Evolutionary conservation across 2,113 vertebrate species (phyloP), one percentile per base, ranked within the genome.

Genomic region (Corythoichthys intestinalis): DNA sequence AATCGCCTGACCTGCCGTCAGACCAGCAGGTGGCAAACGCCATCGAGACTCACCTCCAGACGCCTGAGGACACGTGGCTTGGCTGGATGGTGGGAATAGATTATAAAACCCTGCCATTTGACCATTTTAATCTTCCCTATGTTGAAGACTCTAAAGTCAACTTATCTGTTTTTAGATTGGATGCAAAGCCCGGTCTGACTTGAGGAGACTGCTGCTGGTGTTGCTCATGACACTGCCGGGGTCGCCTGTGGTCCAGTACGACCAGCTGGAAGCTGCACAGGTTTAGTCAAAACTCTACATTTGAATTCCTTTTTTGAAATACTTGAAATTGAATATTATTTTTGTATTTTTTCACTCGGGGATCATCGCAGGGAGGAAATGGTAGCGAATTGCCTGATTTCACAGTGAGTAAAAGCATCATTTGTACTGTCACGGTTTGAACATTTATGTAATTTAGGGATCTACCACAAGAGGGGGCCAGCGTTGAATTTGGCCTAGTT

Each of bases 151-250:
- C 20, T 28, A 59, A 59, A 35, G 14, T 4, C 17, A 15, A 11
- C 62, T 15, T 65, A 35, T 59, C 39, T 73, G 65, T 47, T 78
- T 64, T 50, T 67, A 92, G 91, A 66, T 91, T 34, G 88, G 85
- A 70, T 86, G 88, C 1, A 69, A 79, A 58, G 53, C 73, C 1
- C 46, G 82, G 10, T 20, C 3, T 38, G 74, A 86, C 13, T 59
- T 93, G 52, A 86, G 80, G 71, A 86, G 76, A 58, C 62, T 91
- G 12, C 74, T 92, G 13, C 63, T 91, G 67, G 85, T 93, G 67
- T 48, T 93, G 75, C 67, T 81, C 52, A 92, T 93, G 88, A 93
- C 92, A 3, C 70, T 93, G 59, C 92, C 91, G 4, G 92, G 92
- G n/a, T 87, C 92, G 0, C 91, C 92, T 2, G 67, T 79, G 8